Base-by-base conservation (phyloP, 1,140 invertebrate genomes). In the Drosophila setifemur region DNA sequence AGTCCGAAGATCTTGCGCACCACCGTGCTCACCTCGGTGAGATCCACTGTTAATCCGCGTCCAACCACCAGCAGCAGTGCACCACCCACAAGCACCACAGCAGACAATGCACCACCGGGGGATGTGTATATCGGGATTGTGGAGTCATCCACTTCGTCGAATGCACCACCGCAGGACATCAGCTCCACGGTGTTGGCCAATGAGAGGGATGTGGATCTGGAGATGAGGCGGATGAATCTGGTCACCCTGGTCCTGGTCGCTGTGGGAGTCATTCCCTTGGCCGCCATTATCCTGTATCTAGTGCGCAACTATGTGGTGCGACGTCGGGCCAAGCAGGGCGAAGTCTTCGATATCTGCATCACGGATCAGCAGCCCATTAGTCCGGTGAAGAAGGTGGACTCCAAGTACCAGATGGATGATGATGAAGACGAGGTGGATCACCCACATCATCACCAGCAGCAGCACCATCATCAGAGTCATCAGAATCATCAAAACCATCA, bases 221-320 rank as follows among this genome's bases (percentile, higher is more conserved):
- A 93, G 88, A 91, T 91, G 73, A 89, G 92, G 19, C 92, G 92
- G 35, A 91, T 91, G 29, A 93, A 93, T 60, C 91, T 93, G 42
- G 91, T 92, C 3, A 92, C 93, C 1, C 92, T 93, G 57, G 91
- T 93, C 5, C 78, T 94, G 61, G 92, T 92, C 16, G 92, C 91
- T 0, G 89, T 94, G 31, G 93, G 92, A 11, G 91, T 94, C 44
- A 74, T 94, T 8, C 93, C 93, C 0, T 82, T 94, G 9, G 90
- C 92, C 21, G 91, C 93, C 21, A 92, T 93, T 12, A 89, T 93
- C 14, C 89, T 91, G 1, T 93, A 93, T 66, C 81, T 93, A 16
- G 82, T 92, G 52, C 91, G 92, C 58, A 92, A 92, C 63, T 74
- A 93, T 23, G 67, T 93, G 18, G 91, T 91, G 54, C 92, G 92